These are phyloP conservation scores for Enteromius radiatus DNA, from an alignment of 2,797 vertebrate genomes.

Conservation along the genomic window DNA sequence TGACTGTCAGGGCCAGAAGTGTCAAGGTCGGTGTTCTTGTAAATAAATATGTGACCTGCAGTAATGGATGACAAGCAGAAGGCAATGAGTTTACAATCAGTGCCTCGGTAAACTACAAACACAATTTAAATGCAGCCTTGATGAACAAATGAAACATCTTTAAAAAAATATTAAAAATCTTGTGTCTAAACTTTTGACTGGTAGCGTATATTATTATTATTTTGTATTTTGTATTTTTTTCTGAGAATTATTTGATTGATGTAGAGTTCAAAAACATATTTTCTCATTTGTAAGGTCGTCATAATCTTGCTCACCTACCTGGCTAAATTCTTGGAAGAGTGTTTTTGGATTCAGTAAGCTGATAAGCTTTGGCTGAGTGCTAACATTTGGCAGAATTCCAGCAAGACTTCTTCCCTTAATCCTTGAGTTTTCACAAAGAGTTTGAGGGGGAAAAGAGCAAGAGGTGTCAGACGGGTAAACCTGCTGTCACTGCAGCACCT, in stretches of 20 bases:
- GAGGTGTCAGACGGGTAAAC: slow-evolving; percentile 14
- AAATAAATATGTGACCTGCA: slow-evolving; percentile 11
- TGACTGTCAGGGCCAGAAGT: slow-evolving; percentile 4
- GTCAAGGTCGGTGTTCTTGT: slow-evolving; percentile 49
- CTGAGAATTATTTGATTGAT: not conserved
- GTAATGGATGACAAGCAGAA: slow-evolving; percentile 40
- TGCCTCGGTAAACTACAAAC: not conserved
- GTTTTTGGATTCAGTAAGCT: slow-evolving; percentile 36
- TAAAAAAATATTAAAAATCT: no score
- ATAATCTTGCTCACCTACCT: slow-evolving; percentile 9
- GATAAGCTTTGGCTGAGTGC: slow-evolving; percentile 31
- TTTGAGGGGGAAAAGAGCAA: not conserved
- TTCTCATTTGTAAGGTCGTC: not conserved
- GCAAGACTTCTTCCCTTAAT: slow-evolving; percentile 26
- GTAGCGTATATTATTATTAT: no score
- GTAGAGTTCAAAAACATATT: not conserved
- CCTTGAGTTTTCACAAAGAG: slow-evolving; percentile 24
- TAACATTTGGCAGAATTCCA: slow-evolving; percentile 29
- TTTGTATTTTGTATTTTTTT: no score
- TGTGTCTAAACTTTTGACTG: no score
- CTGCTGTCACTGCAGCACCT: slow-evolving; percentile 32
- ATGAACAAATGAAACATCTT: no score
- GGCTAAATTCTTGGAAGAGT: not conserved
- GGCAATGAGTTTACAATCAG: slow-evolving; percentile 36
- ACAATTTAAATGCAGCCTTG: not conserved